These are phyloP conservation scores for Equus przewalskii DNA, from an alignment of 2,113 vertebrate genomes.

Conservation along the genomic window DNA sequence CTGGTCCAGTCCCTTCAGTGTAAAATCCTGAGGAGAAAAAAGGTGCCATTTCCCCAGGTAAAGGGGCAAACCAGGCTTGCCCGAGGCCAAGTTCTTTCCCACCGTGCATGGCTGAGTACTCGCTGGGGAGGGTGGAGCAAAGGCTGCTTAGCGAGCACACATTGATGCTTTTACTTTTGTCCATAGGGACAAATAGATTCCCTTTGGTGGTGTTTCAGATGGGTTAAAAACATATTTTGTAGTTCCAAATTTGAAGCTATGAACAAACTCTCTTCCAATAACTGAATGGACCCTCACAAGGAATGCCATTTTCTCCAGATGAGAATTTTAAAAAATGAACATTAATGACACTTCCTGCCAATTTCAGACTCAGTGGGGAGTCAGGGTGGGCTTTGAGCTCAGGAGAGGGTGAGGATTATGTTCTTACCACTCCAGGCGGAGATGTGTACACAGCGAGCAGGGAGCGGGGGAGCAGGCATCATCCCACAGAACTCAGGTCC, in stretches of 20 bases:
- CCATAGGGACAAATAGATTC: neutral
- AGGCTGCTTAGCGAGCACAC: neutral
- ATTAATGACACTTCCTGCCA: neutral
- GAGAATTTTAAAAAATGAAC: neutral
- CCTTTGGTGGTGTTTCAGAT: neutral
- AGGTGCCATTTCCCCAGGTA: neutral
- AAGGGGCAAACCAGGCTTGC: neutral
- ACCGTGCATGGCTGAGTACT: neutral
- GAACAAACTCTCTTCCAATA: neutral
- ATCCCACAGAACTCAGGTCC: neutral
- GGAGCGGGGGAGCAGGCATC: neutral
- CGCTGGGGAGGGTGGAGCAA: neutral
- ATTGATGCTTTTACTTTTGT: neutral
- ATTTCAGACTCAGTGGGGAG: neutral
- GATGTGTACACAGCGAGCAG: no score
- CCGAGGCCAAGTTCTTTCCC: neutral
- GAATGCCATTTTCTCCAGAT: neutral
- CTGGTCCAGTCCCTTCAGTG: neutral
- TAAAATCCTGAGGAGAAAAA: neutral
- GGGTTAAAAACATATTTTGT: neutral
- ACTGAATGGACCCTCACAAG: neutral
- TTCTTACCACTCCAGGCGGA: neutral
- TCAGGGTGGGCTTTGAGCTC: neutral
- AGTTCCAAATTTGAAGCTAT: constrained; percentile 2
- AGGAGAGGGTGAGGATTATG: neutral